Evolutionary conservation across 2,797 vertebrate species (phyloP).

Genomic region (Threskiornis aethiopicus): DNA sequence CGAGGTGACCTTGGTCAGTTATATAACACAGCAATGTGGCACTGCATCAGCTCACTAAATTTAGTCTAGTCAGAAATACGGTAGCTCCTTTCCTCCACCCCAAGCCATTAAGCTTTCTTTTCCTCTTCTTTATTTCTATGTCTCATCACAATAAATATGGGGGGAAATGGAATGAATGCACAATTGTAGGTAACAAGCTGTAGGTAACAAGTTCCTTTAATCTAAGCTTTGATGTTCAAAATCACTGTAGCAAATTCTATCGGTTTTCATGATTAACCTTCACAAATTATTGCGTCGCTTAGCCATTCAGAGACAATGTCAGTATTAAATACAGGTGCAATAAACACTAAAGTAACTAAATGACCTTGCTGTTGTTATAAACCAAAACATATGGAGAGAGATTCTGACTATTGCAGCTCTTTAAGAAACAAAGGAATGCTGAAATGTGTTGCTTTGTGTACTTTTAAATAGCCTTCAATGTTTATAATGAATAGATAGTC

Average conservation of each 20-base stretch:
- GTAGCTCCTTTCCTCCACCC: background rate
- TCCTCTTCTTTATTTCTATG: constrained; percentile 10
- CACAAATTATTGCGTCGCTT: background rate
- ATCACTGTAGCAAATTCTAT: background rate
- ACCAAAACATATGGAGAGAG: background rate
- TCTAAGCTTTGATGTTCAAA: background rate
- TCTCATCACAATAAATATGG: background rate
- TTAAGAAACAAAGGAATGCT: background rate
- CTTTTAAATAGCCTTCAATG: background rate
- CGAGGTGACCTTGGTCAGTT: background rate
- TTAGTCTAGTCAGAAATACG: background rate
- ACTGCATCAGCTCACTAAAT: background rate
- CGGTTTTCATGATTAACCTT: background rate
- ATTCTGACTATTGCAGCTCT: background rate
- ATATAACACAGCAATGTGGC: background rate
- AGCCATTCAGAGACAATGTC: background rate
- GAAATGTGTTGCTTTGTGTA: background rate
- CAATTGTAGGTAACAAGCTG: background rate
- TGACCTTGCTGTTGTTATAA: background rate
- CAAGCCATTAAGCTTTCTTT: background rate
- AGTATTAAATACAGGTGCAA: background rate
- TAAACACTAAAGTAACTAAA: background rate
- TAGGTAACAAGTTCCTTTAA: background rate
- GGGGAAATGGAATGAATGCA: background rate
- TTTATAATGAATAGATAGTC: background rate